These are phyloP conservation scores for Hyppa rectilinea DNA, from an alignment of 2,888 invertebrate genomes.

Conservation along the genomic window DNA sequence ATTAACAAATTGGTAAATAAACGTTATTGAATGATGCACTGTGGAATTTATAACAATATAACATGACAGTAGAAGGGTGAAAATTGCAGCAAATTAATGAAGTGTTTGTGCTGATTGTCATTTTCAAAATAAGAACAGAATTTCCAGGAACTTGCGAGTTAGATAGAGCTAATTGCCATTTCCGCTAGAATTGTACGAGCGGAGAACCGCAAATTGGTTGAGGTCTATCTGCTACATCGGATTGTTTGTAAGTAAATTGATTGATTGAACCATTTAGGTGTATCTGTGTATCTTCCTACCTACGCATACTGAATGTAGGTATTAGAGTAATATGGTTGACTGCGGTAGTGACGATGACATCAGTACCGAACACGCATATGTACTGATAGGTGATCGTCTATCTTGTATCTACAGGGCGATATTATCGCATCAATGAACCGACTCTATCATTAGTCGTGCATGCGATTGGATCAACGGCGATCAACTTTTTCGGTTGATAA, in stretches of 20 bases:
- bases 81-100: constrained; percentile 8
- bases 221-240: constrained; percentile 13
- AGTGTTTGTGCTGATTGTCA: constrained; percentile 3
- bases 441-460: constrained; percentile 22
- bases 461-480: constrained; percentile 10
- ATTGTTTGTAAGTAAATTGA: constrained; percentile 32
- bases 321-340: constrained; percentile 32
- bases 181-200: constrained; percentile 1
- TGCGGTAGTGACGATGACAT: constrained; percentile 21
- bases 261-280: constrained; percentile 27
- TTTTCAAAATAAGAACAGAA: not conserved
- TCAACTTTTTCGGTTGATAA: constrained; percentile 1
- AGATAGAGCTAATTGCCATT: constrained; percentile 16
- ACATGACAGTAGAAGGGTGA: constrained; percentile 15
- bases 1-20: constrained; percentile 54
- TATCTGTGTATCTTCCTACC: constrained; percentile 15
- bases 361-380: constrained; percentile 1
- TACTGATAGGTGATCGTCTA: constrained; percentile 12
- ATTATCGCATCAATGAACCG: constrained; percentile 38
- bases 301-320: constrained; percentile 7
- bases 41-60: constrained; percentile 32
- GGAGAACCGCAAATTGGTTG: constrained; percentile 34
- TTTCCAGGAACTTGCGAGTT: not conserved
- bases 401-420: constrained; percentile 18
- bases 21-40: constrained; percentile 24